Conservation (phyloP, 2,888 invertebrate genomes). For the Drosophila bunnanda region DNA sequence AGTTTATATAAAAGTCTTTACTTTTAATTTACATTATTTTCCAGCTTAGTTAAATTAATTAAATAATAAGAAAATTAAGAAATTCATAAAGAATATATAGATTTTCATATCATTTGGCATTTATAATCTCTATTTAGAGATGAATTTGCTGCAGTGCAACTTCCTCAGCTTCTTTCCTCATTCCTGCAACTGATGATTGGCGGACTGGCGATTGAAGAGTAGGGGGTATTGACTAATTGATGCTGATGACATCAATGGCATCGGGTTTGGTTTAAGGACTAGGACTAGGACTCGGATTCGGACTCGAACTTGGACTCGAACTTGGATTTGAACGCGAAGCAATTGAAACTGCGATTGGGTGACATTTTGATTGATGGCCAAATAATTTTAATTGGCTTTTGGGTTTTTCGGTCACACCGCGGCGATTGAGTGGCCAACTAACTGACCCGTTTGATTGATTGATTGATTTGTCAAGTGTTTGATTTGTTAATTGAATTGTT, state of each 20-base stretch:
- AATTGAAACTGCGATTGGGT: conserved; percentile 40
- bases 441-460: conserved; percentile 49
- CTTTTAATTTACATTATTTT: background rate
- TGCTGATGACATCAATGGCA: conserved; percentile 8
- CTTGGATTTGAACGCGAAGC: background rate
- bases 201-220: background rate
- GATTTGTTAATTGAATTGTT: conserved; percentile 50
- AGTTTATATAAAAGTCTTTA: no score
- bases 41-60: background rate
- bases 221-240: conserved; percentile 33
- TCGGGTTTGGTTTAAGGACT: background rate
- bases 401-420: conserved; percentile 23
- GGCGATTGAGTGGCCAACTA: conserved; percentile 44
- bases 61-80: background rate
- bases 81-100: background rate
- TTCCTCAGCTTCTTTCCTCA: background rate
- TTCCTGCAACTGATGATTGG: conserved; percentile 9
- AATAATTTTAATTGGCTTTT: conserved; percentile 67
- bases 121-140: no score
- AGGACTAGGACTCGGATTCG: background rate
- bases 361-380: conserved; percentile 71
- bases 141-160: background rate
- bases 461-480: conserved; percentile 39
- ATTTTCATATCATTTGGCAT: background rate
- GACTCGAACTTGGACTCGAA: background rate